Evolutionary conservation across 2,113 vertebrate species (phyloP), one percentile per base, ranked within the genome.

Genomic region (Ranitomeya variabilis): DNA sequence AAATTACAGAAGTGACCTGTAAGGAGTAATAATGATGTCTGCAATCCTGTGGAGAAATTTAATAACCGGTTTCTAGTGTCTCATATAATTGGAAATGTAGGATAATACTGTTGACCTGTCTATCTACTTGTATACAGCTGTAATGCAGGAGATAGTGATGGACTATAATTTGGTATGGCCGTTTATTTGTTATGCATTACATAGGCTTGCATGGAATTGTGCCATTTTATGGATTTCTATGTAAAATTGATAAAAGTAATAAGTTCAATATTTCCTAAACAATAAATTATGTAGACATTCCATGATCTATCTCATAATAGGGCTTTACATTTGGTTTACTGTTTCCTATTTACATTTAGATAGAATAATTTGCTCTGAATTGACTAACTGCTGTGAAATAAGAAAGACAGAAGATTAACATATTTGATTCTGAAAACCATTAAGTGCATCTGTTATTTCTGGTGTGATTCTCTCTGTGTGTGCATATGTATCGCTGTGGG

Each of bases 321-420:
- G 73, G 73, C 45, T 52, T 18, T 76, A 52, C 73, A 21, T 21
- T 76, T 52, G 73, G 37, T 76, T 76, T 76, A 51, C 37, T 51
- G 73, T 21, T 76, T 76, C 73, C 73, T 76, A 76, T 76, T 76
- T 76, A 76, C 73, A 76, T 76, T 76, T 76, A 76, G 73, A 76
- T 76, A 21, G 73, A 76, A 76, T 76, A 76, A 76, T 18, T 76
- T 21, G 73, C 73, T 21, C 37, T 76, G 37, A 76, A 76, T 76
- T 76, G 21, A 76, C 73, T 51, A 76, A 52, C 73, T 19, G 73
- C 71, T 74, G 71, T 74, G 71, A 74, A 37, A 74, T 45, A 31
- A 74, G 37, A 16, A 52, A 52, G 31, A 76, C 19, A 76, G 37
- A 7, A 52, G 73, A 76, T 76, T 76, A 51, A 76, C 73, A 76